phyloP scores from a whole-genome alignment of 2,113 vertebrate genomes.

The Gobius niger region DNA sequence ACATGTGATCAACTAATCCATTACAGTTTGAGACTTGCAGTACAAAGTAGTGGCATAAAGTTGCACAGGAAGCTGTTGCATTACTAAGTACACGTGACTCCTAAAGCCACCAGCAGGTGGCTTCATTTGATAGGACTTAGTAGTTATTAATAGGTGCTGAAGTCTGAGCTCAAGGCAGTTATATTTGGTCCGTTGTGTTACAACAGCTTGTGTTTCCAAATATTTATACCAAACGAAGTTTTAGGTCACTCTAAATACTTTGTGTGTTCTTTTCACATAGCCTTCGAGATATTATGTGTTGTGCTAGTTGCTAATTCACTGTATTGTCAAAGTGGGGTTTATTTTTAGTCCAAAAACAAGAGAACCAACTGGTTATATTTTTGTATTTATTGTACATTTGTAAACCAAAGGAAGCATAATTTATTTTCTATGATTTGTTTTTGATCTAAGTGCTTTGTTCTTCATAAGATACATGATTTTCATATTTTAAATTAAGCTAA shows the following conservation, averaged over 20 bases:
- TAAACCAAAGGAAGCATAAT: constrained; percentile 60
- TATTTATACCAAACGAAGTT: neutral
- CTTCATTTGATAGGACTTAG: neutral
- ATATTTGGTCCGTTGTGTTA: neutral
- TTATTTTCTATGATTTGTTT: constrained; percentile 49
- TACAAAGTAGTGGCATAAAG: neutral
- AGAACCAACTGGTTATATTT: constrained; percentile 59
- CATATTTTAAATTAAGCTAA: constrained; percentile 23
- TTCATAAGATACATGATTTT: constrained; percentile 5
- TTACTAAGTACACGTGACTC: neutral
- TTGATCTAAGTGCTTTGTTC: constrained; percentile 46
- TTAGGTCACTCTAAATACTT: neutral
- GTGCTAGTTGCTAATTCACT: neutral
- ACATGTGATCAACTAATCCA: too few relatives aligned
- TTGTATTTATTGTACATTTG: constrained; percentile 73
- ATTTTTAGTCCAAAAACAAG: constrained; percentile 10
- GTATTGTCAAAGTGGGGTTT: constrained; percentile 15
- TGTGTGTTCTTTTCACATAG: constrained; percentile 37
- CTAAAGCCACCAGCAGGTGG: neutral
- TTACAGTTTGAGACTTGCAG: too few relatives aligned
- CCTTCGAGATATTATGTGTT: constrained; percentile 38
- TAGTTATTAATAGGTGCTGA: constrained; percentile 35
- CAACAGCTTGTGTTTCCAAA: neutral
- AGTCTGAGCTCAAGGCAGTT: constrained; percentile 6
- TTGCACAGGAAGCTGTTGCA: neutral